A percentile compares a stretch with the other conserved stretches of the same genome.
Evolutionary conservation across 1,140 invertebrate species (phyloP).

Genomic region (Gonioctena quinquepunctata): DNA sequence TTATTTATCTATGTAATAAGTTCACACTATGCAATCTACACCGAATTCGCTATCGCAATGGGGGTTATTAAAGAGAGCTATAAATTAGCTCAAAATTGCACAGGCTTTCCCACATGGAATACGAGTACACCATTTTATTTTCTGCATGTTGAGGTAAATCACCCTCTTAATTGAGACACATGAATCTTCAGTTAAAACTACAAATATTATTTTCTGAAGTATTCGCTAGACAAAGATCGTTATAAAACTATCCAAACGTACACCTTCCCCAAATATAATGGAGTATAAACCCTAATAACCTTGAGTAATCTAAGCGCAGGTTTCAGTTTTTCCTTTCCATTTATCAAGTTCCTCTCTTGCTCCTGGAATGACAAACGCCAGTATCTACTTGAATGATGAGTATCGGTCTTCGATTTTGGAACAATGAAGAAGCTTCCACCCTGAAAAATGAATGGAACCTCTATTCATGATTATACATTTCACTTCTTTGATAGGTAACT

Average conservation of each 20-base stretch:
- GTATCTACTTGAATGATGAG: constrained; percentile 13
- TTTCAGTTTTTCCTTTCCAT: constrained; percentile 34
- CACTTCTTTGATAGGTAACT: background rate
- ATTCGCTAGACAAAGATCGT: background rate
- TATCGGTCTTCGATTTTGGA: constrained; percentile 37
- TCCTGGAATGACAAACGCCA: constrained; percentile 48
- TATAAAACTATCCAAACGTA: background rate
- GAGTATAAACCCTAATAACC: constrained; percentile 20
- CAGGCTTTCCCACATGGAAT: background rate
- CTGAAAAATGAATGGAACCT: background rate
- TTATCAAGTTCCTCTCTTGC: constrained; percentile 40
- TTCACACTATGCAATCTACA: too few species aligned
- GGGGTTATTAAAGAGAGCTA: too few species aligned
- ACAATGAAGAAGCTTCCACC: constrained; percentile 39
- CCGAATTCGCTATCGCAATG: too few species aligned
- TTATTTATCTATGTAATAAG: too few species aligned
- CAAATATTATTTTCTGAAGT: background rate
- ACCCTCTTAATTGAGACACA: too few species aligned
- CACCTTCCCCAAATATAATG: background rate
- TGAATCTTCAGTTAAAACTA: too few species aligned
- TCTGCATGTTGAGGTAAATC: background rate
- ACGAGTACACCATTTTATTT: background rate
- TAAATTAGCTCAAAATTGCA: too few species aligned
- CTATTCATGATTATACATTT: background rate
- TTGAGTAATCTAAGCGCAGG: constrained; percentile 41